Conservation (phyloP, 2,888 invertebrate species). For the Holacanthella duospinosa region DNA sequence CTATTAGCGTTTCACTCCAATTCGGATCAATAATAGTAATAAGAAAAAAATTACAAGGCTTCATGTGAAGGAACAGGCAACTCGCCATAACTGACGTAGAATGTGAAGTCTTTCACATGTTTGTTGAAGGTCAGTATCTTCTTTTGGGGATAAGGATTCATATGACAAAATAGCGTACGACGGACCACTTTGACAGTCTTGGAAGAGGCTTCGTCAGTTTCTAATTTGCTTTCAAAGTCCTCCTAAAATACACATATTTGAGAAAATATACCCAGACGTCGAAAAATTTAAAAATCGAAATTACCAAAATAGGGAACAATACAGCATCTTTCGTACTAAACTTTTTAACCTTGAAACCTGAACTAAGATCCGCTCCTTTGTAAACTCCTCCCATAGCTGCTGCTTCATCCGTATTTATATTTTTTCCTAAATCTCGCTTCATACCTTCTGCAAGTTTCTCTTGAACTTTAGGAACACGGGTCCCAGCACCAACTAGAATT, state of each 20-base stretch:
- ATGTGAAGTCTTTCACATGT: conserved; percentile 76
- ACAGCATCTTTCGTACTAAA: conserved; percentile 89
- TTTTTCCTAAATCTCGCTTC: conserved; percentile 71
- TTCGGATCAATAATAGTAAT: too few relatives aligned
- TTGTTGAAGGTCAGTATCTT: conserved; percentile 98
- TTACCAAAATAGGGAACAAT: conserved; percentile 76
- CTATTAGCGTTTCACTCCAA: too few relatives aligned
- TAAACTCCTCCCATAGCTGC: conserved; percentile 94
- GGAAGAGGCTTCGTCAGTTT: conserved; percentile 39
- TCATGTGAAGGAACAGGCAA: conserved; percentile 27
- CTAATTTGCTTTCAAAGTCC: conserved; percentile 49
- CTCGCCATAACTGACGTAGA: conserved; percentile 84
- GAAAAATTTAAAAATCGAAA: neutral
- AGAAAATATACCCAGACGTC: too few relatives aligned
- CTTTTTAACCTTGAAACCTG: conserved; percentile 93
- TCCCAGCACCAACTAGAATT: conserved; percentile 78
- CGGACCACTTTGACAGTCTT: conserved; percentile 54
- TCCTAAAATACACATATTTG: conserved; percentile 42
- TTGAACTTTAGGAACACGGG: conserved; percentile 75
- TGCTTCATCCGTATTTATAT: conserved; percentile 95
- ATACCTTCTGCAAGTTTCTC: conserved; percentile 57
- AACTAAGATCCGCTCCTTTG: conserved; percentile 86
- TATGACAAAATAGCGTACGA: conserved; percentile 73
- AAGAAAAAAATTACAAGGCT: conserved; percentile 31
- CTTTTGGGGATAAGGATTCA: conserved; percentile 94